phyloP scores from a whole-genome alignment of 2,113 vertebrate species.

The Mobula birostris region DNA sequence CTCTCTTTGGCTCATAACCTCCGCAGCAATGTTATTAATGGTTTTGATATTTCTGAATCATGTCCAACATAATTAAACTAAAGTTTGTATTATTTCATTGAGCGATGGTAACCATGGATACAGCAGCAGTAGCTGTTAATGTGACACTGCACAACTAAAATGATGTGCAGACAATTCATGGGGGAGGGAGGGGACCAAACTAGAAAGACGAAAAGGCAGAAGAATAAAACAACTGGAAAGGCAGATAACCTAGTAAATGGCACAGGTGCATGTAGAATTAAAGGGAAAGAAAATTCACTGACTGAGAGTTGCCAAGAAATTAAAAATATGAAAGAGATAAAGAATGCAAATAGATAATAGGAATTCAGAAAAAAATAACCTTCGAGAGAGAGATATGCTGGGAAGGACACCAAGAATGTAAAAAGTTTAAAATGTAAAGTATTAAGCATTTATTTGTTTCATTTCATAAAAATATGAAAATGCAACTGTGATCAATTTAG shows the following conservation, averaged over 20 bases:
- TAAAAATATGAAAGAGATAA: neutral
- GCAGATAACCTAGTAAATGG: neutral
- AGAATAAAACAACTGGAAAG: neutral
- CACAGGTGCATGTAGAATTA: constrained; percentile 6
- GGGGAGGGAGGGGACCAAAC: neutral
- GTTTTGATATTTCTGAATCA: neutral
- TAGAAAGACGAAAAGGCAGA: neutral
- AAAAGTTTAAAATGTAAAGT: neutral
- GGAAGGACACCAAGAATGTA: neutral
- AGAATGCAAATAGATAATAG: neutral
- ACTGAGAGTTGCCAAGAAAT: neutral
- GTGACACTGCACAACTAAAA: neutral
- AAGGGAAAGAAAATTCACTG: neutral
- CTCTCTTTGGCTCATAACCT: neutral
- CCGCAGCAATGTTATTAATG: neutral
- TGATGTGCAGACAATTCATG: neutral
- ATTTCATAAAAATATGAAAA: neutral
- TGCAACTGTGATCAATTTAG: neutral
- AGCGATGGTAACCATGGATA: constrained; percentile 14
- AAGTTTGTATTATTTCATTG: constrained; percentile 23
- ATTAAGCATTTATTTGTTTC: neutral
- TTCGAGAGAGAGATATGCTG: neutral
- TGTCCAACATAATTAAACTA: constrained; percentile 5
- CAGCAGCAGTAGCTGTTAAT: constrained; percentile 3
- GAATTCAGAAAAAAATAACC: neutral